Evolutionary conservation across 1,140 invertebrate species (phyloP), one percentile per base, ranked within the genome.

Genomic region (Dysdera silvatica): DNA sequence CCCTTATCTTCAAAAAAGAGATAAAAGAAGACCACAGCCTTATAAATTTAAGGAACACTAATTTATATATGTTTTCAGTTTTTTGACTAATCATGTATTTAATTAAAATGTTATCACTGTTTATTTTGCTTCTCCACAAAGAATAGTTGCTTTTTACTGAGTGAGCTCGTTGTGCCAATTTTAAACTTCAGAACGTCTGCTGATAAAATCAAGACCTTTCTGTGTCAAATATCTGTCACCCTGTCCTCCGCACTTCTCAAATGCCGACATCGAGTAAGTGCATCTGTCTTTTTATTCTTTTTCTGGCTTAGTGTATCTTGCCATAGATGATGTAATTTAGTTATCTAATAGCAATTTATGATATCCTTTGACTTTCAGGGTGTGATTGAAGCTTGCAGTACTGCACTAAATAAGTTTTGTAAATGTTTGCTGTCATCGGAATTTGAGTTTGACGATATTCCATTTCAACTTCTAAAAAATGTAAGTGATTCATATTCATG

Each of bases 131-230:
- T 40, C 40, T 33, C 16, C 23, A 63, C n/a, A n/a, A n/a, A n/a
- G 61, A 63, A 63, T n/a, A 37, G 52, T 29, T 63, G 61, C 28
- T 63, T 33, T 49, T 20, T 63, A 23, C 20, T 63, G 3, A 55
- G 43, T 56, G 61, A 63, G 32, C 24, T 63, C 3, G 45, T 45
- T 23, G 18, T 35, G 2, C 49, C 14, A 10, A 35, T 49, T 56
- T 63, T 4, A 37, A 23, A 8, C 16, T 56, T 8, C 10, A 56
- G 20, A 7, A 55, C 10, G 18, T 37, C 5, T 23, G 5, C 12
- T 2, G 40, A 2, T 3, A n/a, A n/a, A 4, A 63, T 55, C 26
- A 40, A 56, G 24, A 4, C 40, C 1, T n/a, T n/a, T 54, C 40
- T 56, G 29, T 41, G 4, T 29, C 20, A 26, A 49, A 40, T 63